Conservation (phyloP, 2,113 vertebrate species). For the Zosterops japonicus region DNA sequence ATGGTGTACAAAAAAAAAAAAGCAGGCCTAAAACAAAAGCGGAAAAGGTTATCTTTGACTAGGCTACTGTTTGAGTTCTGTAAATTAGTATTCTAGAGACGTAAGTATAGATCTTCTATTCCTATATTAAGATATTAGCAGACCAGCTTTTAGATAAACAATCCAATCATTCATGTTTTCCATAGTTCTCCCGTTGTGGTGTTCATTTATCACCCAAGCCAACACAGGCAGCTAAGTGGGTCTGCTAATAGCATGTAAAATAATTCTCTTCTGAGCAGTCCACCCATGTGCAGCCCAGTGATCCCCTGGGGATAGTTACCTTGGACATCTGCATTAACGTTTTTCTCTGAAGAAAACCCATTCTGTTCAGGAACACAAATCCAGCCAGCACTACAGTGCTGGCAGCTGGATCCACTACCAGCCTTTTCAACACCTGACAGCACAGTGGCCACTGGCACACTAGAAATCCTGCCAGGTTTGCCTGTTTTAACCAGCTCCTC, state of each 20-base stretch:
- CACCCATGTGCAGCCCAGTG: background rate
- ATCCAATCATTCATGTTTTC: background rate
- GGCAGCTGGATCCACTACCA: background rate
- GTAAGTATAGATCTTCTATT: background rate
- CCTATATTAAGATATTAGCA: background rate
- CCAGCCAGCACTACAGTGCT: background rate
- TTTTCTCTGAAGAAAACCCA: background rate
- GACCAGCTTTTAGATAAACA: background rate
- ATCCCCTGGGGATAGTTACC: background rate
- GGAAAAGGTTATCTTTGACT: background rate
- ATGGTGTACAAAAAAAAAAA: background rate
- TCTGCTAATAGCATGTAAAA: rapidly evolving
- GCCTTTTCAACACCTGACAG: background rate
- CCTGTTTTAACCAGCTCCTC: background rate
- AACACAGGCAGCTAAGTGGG: rapidly evolving
- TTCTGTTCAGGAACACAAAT: background rate
- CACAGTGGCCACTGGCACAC: rapidly evolving
- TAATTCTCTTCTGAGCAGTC: background rate
- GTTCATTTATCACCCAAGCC: background rate
- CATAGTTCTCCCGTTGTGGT: background rate
- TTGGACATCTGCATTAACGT: too few relatives aligned
- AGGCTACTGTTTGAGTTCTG: background rate
- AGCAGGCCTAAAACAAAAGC: background rate
- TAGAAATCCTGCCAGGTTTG: background rate
- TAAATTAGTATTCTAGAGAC: background rate